Conservation (phyloP, 2,888 invertebrate genomes). For the Tolmerus cingulatus region DNA sequence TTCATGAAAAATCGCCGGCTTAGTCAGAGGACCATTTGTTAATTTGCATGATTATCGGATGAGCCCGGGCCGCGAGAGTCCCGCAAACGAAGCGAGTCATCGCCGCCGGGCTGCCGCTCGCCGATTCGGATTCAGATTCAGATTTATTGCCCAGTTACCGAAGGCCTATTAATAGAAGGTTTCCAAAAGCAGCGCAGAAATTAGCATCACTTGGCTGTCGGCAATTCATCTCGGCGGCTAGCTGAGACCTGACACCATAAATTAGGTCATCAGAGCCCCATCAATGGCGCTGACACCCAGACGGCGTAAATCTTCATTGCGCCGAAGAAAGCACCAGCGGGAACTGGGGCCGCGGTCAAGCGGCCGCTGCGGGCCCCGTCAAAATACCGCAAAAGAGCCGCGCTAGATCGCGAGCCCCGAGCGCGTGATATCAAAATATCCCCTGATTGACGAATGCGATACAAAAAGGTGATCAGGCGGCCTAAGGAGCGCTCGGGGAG, state of each 20-base stretch:
- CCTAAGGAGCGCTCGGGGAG: neutral
- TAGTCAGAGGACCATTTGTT: neutral
- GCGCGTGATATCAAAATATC: neutral
- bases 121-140: neutral
- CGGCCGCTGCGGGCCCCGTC: neutral
- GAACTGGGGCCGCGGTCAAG: neutral
- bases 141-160: neutral
- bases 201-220: neutral
- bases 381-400: neutral
- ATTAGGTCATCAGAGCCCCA: slow-evolving; percentile 23
- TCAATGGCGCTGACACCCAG: slow-evolving; percentile 26
- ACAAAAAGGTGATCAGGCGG: slow-evolving; percentile 25
- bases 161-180: neutral
- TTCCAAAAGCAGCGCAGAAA: neutral
- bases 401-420: neutral
- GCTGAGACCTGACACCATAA: slow-evolving; percentile 31
- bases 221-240: slow-evolving; percentile 1
- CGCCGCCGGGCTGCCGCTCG: neutral
- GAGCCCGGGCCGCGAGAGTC: neutral
- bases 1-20: neutral
- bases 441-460: slow-evolving; percentile 38
- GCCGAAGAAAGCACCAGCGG: slow-evolving; percentile 1
- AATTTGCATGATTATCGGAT: neutral
- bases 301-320: slow-evolving; percentile 36
- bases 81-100: neutral